phyloP scores from a whole-genome alignment of 2,888 invertebrate genomes.

The Cactoblastis cactorum region DNA sequence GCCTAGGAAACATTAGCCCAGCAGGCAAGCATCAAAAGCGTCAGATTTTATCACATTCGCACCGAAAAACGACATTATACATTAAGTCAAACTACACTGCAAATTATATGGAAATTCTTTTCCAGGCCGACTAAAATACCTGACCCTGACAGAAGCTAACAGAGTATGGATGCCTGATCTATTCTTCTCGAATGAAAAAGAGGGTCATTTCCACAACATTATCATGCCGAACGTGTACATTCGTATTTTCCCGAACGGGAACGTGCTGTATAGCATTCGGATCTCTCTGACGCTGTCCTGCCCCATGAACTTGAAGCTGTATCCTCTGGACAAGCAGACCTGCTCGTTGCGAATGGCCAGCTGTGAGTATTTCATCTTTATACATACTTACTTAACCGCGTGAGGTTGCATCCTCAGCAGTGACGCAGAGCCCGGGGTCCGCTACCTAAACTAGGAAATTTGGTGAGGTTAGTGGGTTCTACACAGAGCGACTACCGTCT shows the following conservation, averaged over 20 bases:
- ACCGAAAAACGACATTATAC: no score
- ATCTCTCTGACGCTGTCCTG: constrained; percentile 97
- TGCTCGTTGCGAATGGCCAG: constrained; percentile 98
- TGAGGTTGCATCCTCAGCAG: no score
- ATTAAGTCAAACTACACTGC: no score
- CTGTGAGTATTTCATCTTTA: constrained; percentile 84
- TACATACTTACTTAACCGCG: neutral
- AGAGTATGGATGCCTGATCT: constrained; percentile 99
- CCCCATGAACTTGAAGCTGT: constrained; percentile 98
- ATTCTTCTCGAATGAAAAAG: constrained; percentile 98
- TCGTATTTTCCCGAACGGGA: constrained; percentile 96
- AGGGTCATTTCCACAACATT: constrained; percentile 98
- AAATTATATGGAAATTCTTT: no score
- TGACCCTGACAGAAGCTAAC: constrained; percentile 95
- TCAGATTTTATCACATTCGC: no score
- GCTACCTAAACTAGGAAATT: no score
- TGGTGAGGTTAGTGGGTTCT: no score
- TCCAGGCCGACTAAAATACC: constrained; percentile 91
- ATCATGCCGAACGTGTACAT: constrained; percentile 99
- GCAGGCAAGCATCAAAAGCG: no score
- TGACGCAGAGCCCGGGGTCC: no score
- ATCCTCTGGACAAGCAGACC: constrained; percentile 96
- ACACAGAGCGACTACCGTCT: no score
- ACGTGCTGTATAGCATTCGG: constrained; percentile 97
- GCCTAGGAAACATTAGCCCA: no score